phyloP scores from a whole-genome alignment of 2,888 invertebrate species.

The Coelinius sp. region DNA sequence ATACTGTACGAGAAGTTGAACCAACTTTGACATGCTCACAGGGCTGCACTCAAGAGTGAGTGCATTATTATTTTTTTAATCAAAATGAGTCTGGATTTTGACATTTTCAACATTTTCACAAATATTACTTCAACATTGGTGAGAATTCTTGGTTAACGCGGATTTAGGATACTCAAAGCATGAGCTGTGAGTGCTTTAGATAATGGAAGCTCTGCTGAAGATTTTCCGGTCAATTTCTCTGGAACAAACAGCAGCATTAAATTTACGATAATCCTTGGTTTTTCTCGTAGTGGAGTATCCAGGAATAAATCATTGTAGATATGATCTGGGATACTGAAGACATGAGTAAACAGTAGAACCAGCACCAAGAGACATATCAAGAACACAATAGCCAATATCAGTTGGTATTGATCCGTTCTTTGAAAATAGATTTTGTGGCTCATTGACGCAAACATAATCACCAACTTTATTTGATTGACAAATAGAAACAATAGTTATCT shows the following conservation, averaged over 20 bases:
- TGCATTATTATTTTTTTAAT: constrained; percentile 2
- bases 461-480: constrained; percentile 46
- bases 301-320: too few species aligned
- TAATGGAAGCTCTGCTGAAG: too few species aligned
- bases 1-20: not conserved
- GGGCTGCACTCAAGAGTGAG: not conserved
- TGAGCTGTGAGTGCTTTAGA: too few species aligned
- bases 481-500: constrained; percentile 34
- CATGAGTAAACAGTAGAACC: too few species aligned
- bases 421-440: constrained; percentile 46
- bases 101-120: not conserved
- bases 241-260: too few species aligned
- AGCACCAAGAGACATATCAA: not conserved
- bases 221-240: too few species aligned
- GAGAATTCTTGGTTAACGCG: not conserved
- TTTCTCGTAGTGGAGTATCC: not conserved
- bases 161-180: not conserved
- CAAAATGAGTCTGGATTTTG: not conserved
- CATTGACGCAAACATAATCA: constrained; percentile 46
- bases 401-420: constrained; percentile 39
- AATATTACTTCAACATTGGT: not conserved
- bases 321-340: too few species aligned
- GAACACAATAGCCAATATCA: constrained; percentile 9
- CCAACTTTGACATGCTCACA: not conserved
- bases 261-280: not conserved